Evolutionary conservation across 2,888 invertebrate genomes (phyloP).

Genomic region (Enchytraeus crypticus): DNA sequence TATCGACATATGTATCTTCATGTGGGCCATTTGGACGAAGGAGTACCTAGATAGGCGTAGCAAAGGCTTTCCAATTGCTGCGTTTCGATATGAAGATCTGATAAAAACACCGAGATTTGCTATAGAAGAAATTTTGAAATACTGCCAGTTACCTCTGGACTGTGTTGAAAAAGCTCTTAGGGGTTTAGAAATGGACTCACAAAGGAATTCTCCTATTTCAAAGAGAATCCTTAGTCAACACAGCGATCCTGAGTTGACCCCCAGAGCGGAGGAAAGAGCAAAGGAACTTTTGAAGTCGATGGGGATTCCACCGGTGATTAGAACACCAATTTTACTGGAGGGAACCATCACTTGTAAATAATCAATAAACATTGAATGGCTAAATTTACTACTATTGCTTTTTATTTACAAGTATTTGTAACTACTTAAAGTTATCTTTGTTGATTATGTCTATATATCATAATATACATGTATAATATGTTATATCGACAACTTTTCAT

Average conservation of each 20-base stretch:
- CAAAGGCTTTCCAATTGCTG: not conserved
- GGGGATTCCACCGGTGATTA: too few relatives aligned
- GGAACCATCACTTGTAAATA: too few relatives aligned
- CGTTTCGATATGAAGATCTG: conserved; percentile 6
- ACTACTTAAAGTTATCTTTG: too few relatives aligned
- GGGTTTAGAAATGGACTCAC: conserved; percentile 4
- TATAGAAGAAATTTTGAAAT: not conserved
- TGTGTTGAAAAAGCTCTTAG: not conserved
- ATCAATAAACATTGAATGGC: too few relatives aligned
- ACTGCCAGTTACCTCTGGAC: not conserved
- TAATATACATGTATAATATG: too few relatives aligned
- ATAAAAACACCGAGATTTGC: not conserved
- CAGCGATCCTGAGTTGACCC: not conserved
- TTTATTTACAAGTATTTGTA: too few relatives aligned
- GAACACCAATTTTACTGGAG: too few relatives aligned
- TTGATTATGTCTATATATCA: too few relatives aligned
- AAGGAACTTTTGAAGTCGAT: not conserved
- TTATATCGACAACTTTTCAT: too few relatives aligned
- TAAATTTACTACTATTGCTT: too few relatives aligned
- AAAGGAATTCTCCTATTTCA: not conserved
- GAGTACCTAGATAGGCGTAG: not conserved
- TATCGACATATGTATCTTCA: not conserved
- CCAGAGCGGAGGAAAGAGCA: not conserved
- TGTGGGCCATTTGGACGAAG: not conserved
- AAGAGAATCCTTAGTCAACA: not conserved